Evolutionary conservation across 2,797 vertebrate genomes (phyloP), one percentile per base, ranked within the genome.

Genomic region (Lophius americanus): DNA sequence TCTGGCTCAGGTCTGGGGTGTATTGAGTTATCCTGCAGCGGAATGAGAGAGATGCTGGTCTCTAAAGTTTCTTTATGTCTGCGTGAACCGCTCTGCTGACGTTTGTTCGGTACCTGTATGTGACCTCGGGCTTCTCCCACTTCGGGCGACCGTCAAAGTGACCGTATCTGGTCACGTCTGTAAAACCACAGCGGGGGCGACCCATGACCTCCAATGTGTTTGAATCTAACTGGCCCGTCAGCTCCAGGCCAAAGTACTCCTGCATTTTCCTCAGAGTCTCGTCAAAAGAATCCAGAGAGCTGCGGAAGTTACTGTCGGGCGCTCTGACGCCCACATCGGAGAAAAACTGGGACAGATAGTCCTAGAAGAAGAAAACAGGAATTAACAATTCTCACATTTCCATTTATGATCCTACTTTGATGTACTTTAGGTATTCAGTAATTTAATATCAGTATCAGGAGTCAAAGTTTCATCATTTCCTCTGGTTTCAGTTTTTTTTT

Each of bases 211-310:
- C 73, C 43, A 96, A 8, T 0, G 96, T 96, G 46, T 92, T 81
- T 0, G 88, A 56, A 59, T 97, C 92, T 70, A 95, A 59, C 51
- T 88, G 89, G 6, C 96, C 96, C 0, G 95, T 96, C 61, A 95
- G 90, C 43, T 92, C 76, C 58, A 98, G 91, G 5, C 93, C 89
- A 74, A 94, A 97, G 75, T 93, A 97, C 1, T 82, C 71, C 86
- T 98, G 96, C 97, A 98, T 97, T 92, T 95, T 92, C 41, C 57
- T 90, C 47, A 98, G 88, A 61, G 92, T 73, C 8, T 70, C 79
- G 0, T 79, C 72, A 43, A 83, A 87, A 5, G 79, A 74, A 43
- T 85, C 81, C 0, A 84, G 60, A 37, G 77, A 52, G 44, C 73
- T 76, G 33, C 86, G 79, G 56, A 23, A 60, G 10, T 51, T 5